Evolutionary conservation across 1,140 invertebrate species (phyloP), one percentile per base, ranked within the genome.

Genomic region (Drepana arcuata): DNA sequence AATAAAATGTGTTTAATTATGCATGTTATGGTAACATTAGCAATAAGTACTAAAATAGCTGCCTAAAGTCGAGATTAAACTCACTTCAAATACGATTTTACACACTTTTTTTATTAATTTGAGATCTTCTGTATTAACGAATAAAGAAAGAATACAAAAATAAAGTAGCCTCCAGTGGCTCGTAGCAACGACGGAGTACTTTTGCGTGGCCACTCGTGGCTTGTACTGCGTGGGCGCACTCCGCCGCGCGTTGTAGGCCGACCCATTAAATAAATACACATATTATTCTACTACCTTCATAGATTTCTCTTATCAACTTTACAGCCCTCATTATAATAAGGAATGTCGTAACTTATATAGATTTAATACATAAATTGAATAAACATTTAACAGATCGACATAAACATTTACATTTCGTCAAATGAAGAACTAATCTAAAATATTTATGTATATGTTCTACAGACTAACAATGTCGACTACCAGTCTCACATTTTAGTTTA

Each of bases 401-500:
- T 61, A 66, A 60, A 74, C 58, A 65, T 67, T 62, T 52, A 62
- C 54, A 44, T 61, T 64, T 62, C 43, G 56, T 58, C 53, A 72
- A 79, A 79, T 64, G 48, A 78, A 75, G 62, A 63, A 26, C 53
- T 62, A 70, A 63, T 63, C 69, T 79, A 79, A 72, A 72, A 64
- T 67, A 68, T 67, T 67, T 69, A 73, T 71, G 61, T 73, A 77
- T 70, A 74, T 57, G 53, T 68, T 69, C 77, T 81, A 81, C 68
- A 48, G 71, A 70, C 71, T 81, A 77, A 75, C 63, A 79, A 81
- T 77, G 73, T 74, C 61, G 73, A 75, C 77, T 81, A 81, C 71
- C 78, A 80, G 78, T 82, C 78, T 82, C 73, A 82, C 73, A 82
- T 80, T 74, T 78, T 79, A 79, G 66, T 72, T 66, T 64, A 69